A percentile compares a stretch with the other conserved stretches of the same genome.
Conservation (phyloP, 2,888 invertebrate species). For the Erynnis tages region DNA sequence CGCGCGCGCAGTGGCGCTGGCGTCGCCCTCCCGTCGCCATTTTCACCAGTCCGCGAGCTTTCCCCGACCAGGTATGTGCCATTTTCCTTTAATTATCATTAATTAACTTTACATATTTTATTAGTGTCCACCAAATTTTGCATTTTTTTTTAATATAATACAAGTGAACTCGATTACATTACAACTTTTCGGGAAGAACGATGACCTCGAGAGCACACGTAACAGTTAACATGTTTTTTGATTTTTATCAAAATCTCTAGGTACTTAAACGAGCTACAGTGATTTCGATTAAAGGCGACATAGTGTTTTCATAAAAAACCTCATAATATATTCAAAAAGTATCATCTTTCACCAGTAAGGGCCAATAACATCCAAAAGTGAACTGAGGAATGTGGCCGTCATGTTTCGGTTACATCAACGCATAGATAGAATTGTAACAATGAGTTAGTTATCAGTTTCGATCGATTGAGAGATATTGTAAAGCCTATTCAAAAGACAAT, state of each 20-base stretch:
- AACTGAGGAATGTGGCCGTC: slow-evolving; percentile 75
- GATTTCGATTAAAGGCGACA: slow-evolving; percentile 40
- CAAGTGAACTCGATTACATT: neutral
- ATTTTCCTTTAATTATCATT: slow-evolving; percentile 21
- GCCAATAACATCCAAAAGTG: slow-evolving; percentile 73
- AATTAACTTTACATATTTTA: neutral
- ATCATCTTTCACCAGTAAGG: slow-evolving; percentile 42
- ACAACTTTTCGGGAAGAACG: slow-evolving; percentile 32
- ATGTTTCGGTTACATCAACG: slow-evolving; percentile 80
- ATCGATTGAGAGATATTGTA: slow-evolving; percentile 56
- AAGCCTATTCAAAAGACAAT: slow-evolving; percentile 62
- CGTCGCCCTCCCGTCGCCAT: slow-evolving; percentile 75
- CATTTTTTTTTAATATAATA: neutral
- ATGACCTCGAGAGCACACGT: slow-evolving; percentile 65
- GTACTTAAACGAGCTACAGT: slow-evolving; percentile 48
- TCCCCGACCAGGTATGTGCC: slow-evolving; percentile 74
- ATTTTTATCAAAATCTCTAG: slow-evolving; percentile 60
- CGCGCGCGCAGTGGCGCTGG: slow-evolving; percentile 68
- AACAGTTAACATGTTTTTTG: slow-evolving; percentile 78
- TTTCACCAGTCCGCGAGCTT: slow-evolving; percentile 76
- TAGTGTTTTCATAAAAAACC: slow-evolving; percentile 36
- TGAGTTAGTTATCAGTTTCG: slow-evolving; percentile 41
- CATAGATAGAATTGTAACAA: slow-evolving; percentile 57
- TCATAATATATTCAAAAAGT: slow-evolving; percentile 38
- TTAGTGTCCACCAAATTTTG: neutral